Evolutionary conservation across 2,797 vertebrate genomes (phyloP).

Genomic region (Telmatherina bonti): DNA sequence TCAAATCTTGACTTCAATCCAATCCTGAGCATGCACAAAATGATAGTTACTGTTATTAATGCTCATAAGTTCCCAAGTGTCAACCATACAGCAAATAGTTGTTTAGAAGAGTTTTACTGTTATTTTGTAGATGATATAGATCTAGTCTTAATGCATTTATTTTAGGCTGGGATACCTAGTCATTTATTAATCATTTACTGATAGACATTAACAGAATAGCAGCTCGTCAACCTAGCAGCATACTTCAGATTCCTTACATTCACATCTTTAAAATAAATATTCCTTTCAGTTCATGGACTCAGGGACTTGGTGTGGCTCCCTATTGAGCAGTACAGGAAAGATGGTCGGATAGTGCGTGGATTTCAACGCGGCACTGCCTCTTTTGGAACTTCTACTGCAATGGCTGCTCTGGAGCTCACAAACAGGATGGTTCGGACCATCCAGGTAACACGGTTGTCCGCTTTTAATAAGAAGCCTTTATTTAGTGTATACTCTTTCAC

Average conservation of each 20-base stretch:
- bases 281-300: constrained; percentile 93
- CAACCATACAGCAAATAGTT: neutral
- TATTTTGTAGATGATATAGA: neutral
- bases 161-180: neutral
- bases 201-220: neutral
- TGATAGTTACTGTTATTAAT: neutral
- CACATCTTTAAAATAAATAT: constrained; percentile 3
- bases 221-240: neutral
- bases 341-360: constrained; percentile 94
- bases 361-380: constrained; percentile 97
- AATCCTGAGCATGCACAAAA: no score
- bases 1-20: no score
- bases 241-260: neutral
- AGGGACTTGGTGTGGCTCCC: constrained; percentile 98
- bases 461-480: neutral
- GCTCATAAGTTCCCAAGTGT: neutral
- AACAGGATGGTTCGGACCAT: constrained; percentile 98
- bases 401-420: constrained; percentile 97
- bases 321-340: constrained; percentile 98
- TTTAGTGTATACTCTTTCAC: neutral
- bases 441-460: constrained; percentile 84
- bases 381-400: constrained; percentile 97
- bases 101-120: neutral
- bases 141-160: neutral
- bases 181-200: neutral